A percentile compares a stretch with the other conserved stretches of the same genome.
Conservation (phyloP, 2,113 vertebrate genomes). For the Rattus rattus region DNA sequence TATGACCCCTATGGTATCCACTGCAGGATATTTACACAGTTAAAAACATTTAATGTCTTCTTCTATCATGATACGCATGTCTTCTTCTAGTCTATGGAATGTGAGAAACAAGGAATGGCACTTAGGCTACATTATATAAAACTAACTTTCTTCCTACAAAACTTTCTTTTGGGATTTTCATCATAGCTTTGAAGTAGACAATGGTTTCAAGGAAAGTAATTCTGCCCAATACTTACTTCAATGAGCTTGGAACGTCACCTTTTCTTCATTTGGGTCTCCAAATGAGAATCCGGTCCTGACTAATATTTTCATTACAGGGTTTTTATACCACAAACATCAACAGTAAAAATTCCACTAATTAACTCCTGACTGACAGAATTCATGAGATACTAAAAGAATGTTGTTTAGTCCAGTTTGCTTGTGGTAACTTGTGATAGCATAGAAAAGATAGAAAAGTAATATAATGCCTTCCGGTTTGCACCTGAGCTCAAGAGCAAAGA, state of each 20-base stretch:
- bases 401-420: background rate
- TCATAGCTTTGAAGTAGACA: conserved; percentile 10
- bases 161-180: background rate
- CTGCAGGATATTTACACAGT: background rate
- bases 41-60: background rate
- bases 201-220: background rate
- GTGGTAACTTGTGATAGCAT: background rate
- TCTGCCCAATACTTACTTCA: background rate
- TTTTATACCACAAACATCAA: background rate
- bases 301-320: background rate
- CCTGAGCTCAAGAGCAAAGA: no score
- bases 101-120: background rate
- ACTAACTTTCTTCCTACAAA: background rate
- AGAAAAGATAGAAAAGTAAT: background rate
- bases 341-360: background rate
- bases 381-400: background rate
- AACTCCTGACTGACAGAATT: background rate
- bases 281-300: background rate
- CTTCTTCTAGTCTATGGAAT: background rate
- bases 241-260: background rate
- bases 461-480: no score
- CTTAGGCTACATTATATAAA: background rate
- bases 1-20: background rate
- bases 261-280: background rate
- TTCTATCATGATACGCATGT: background rate